Percentiles rank a stretch among this genome's conserved stretches.
phyloP scores from a whole-genome alignment of 2,888 invertebrate genomes.

The Drosophila hamatofila region DNA sequence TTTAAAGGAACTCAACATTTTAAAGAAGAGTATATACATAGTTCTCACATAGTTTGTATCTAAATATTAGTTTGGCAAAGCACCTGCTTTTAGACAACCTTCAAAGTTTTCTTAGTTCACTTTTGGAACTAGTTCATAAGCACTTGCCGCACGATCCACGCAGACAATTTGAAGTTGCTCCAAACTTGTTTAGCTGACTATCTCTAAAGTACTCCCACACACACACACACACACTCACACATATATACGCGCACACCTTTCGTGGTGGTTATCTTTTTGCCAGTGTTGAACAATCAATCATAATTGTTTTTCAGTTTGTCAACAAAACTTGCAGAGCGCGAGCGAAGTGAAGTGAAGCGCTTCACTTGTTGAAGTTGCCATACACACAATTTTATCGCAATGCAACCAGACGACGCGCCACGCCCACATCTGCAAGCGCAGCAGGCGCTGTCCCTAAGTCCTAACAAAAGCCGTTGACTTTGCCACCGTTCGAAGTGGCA shows the following conservation, averaged over 20 bases:
- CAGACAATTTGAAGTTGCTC: conserved; percentile 27
- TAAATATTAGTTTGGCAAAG: background rate
- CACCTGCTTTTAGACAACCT: background rate
- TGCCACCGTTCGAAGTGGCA: conserved; percentile 49
- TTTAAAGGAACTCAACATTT: too few species aligned
- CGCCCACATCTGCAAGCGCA: conserved; percentile 23
- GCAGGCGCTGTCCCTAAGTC: conserved; percentile 33
- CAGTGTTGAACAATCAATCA: conserved; percentile 74
- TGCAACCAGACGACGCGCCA: conserved; percentile 55
- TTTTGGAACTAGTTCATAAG: conserved; percentile 6
- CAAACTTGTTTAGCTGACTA: conserved; percentile 22
- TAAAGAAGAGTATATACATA: background rate
- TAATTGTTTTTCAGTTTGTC: conserved; percentile 80
- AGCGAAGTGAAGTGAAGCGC: conserved; percentile 4
- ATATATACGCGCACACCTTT: conserved; percentile 19
- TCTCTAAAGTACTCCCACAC: conserved; percentile 9
- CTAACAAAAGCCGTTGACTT: conserved; percentile 68
- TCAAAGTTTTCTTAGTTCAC: background rate
- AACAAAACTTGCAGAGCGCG: conserved; percentile 55
- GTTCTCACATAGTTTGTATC: background rate
- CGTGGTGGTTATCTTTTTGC: conserved; percentile 37
- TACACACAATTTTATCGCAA: conserved; percentile 61
- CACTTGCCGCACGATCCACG: conserved; percentile 11
- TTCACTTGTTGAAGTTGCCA: conserved; percentile 58
- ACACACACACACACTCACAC: conserved; percentile 26